Base-by-base conservation (phyloP, 2,113 vertebrate species). In the Gnathonemus longibarbis region DNA sequence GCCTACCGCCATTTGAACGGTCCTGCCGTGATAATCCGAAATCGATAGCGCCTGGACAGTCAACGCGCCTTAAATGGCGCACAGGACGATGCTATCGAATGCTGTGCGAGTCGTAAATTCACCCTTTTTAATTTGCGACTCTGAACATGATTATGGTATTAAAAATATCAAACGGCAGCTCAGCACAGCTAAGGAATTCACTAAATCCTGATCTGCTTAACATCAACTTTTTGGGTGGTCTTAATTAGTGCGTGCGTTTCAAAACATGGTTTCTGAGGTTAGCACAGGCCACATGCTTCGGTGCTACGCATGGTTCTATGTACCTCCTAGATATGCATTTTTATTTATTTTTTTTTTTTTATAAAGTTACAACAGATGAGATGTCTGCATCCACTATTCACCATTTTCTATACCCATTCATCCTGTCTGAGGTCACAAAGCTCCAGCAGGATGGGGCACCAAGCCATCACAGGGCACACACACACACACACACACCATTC, bases 1-100 rank as follows among this genome's bases (percentile, higher is more conserved):
- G 91, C 93, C 93, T 93, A 90, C 93, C 93, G 31, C 91, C 91
- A 85, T 91, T 94, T 91, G 92, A 93, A 91, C 46, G 80, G 88
- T 92, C 91, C 90, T 90, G 91, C 62, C 45, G 70, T 91, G 74
- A 92, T 93, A 91, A 90, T 88, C 88, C 87, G 90, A 91, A 93
- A 93, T 94, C 91, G 89, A 91, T 92, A 91, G 87, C 87, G 92
- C 90, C 89, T 91, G 91, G 66, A 89, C 87, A 70, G 58, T 90
- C 77, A 91, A 87, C 87, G 85, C 70, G 90, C 45, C 39, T 89
- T 88, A 88, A 70, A 62, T 48, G 84, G 58, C 35, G 84, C 86
- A 88, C 88, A 87, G 88, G 48, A 27, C 7, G 19, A 31, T 2
- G 42, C 85, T 17, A 87, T 35, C 27, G 13, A 87, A 49, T 53